Evolutionary conservation across 2,113 vertebrate genomes (phyloP).

Genomic region (Athene cunicularia): DNA sequence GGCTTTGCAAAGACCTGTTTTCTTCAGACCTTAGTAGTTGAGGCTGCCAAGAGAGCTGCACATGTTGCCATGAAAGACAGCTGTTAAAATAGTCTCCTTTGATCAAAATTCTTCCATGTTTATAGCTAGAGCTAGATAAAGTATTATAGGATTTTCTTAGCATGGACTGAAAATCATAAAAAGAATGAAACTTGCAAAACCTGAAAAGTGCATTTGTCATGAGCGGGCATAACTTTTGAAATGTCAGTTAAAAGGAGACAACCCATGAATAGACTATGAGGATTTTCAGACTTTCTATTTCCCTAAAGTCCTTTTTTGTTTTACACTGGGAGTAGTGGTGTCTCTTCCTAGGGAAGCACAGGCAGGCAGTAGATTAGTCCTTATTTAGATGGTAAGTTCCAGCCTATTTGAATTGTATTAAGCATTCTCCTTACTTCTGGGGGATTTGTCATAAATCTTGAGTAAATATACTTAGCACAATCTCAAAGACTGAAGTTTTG

Average conservation of each 20-base stretch:
- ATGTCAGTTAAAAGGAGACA: constrained; percentile 51
- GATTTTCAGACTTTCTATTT: constrained; percentile 62
- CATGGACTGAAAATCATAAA: not conserved
- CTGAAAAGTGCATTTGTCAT: constrained; percentile 24
- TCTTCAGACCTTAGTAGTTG: not conserved
- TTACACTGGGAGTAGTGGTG: constrained; percentile 49
- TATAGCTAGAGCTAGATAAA: constrained; percentile 17
- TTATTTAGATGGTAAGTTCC: constrained; percentile 69
- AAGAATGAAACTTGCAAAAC: constrained; percentile 18
- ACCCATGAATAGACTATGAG: constrained; percentile 46
- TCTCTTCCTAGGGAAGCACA: constrained; percentile 37
- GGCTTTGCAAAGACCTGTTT: not conserved
- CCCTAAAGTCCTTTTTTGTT: constrained; percentile 58
- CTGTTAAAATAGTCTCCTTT: constrained; percentile 52
- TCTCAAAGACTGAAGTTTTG: constrained; percentile 67
- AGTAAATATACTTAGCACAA: constrained; percentile 62
- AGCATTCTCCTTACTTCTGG: constrained; percentile 65
- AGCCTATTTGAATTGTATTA: constrained; percentile 68
- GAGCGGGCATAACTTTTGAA: constrained; percentile 59
- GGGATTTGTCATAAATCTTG: constrained; percentile 69
- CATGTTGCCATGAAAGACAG: constrained; percentile 26
- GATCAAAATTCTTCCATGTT: constrained; percentile 40
- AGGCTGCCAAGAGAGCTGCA: constrained; percentile 18
- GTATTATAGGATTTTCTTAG: constrained; percentile 39
- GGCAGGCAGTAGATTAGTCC: constrained; percentile 58